Percentiles rank a stretch among this genome's conserved stretches.
Conservation (phyloP, 1,140 invertebrate genomes). For the fruit fly (Drosophila melanogaster) region Release_6_plus_ISO1_MT NT_033779.5:14740501-14741000, state of each 20-base stretch:
- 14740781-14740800: conserved; percentile 66
- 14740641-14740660: background rate
- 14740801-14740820: conserved; percentile 51
- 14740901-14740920: conserved; percentile 50
- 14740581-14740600: background rate
- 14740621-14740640: background rate
- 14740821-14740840: conserved; percentile 7
- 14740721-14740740: conserved; percentile 12
- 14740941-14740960: conserved; percentile 6
- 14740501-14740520: conserved; percentile 4
- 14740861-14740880: background rate
- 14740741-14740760: background rate
- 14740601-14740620: background rate
- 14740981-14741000: background rate
- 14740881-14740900: conserved; percentile 1
- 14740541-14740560: background rate
- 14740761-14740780: conserved; percentile 40
- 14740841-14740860: background rate
- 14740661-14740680: background rate
- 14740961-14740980: background rate
- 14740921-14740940: conserved; percentile 27
- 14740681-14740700: conserved; percentile 7
- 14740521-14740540: background rate
- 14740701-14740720: conserved; percentile 35
- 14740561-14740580: background rate